phyloP scores from a whole-genome alignment of 2,113 vertebrate genomes.

The Ia io region DNA sequence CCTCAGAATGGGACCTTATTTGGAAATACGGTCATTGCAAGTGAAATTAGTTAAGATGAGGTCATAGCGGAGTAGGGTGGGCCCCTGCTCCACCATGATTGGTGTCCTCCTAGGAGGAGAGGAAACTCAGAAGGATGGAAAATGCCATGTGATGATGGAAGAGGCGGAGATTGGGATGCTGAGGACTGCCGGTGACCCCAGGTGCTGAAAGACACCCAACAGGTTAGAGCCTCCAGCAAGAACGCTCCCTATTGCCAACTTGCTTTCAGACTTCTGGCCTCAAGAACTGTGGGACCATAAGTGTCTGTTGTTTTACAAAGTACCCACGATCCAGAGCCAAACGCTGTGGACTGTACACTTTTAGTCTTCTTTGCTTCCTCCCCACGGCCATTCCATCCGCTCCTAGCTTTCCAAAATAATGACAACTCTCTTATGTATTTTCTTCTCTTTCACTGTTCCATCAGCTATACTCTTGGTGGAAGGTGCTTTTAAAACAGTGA shows the following conservation, averaged over 20 bases:
- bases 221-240: not conserved
- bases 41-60: not conserved
- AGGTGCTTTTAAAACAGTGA: not conserved
- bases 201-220: not conserved
- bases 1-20: not conserved
- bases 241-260: not conserved
- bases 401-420: not conserved
- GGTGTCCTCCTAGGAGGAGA: not conserved
- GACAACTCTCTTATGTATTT: not conserved
- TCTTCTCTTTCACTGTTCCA: not conserved
- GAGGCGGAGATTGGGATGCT: not conserved
- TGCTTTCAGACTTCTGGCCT: not conserved
- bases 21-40: not conserved
- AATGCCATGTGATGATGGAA: fast-evolving
- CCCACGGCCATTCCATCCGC: not conserved
- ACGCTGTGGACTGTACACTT: not conserved
- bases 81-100: not conserved
- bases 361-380: not conserved
- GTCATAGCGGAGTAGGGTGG: not conserved
- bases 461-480: not conserved
- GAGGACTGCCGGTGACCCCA: not conserved
- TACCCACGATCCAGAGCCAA: not conserved
- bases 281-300: too few relatives aligned
- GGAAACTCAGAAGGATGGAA: not conserved
- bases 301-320: not conserved